Percentiles rank a stretch among this genome's conserved stretches.
phyloP scores from a whole-genome alignment of 1,140 invertebrate species.

The Homarus americanus region DNA sequence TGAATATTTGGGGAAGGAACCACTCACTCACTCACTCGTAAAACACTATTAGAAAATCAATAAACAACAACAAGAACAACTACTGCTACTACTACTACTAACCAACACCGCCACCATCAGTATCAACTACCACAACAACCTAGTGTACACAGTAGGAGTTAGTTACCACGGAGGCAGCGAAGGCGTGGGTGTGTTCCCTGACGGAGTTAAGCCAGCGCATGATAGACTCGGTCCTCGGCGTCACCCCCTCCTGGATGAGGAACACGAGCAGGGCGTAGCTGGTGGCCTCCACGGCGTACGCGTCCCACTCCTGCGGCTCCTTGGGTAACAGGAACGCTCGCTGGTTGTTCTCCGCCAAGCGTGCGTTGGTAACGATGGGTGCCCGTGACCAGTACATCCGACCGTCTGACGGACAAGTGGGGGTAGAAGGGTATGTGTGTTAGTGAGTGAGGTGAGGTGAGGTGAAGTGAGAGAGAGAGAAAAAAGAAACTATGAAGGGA shows the following conservation, averaged over 20 bases:
- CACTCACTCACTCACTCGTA: too few species aligned
- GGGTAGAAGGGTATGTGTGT: background rate
- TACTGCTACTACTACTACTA: too few species aligned
- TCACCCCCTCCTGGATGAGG: conserved; percentile 78
- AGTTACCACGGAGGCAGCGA: conserved; percentile 81
- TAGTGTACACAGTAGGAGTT: too few species aligned
- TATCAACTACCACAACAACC: too few species aligned
- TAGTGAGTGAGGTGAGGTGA: background rate
- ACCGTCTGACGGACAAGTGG: conserved; percentile 77
- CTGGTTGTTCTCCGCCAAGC: conserved; percentile 79
- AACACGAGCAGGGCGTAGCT: conserved; percentile 82
- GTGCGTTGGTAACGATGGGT: conserved; percentile 76
- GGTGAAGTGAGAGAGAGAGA: background rate
- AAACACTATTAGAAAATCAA: too few species aligned
- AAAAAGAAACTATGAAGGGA: background rate
- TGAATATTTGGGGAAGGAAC: too few species aligned
- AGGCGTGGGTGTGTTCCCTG: conserved; percentile 80
- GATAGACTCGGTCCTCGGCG: conserved; percentile 75
- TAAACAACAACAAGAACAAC: too few species aligned
- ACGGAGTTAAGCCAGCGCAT: conserved; percentile 81
- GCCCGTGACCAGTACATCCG: conserved; percentile 79
- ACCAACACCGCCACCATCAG: too few species aligned
- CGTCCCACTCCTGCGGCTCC: conserved; percentile 78
- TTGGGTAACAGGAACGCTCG: conserved; percentile 79
- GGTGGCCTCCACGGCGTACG: conserved; percentile 81